Evolutionary conservation across 2,113 vertebrate species (phyloP).

Genomic region (Heterotis niloticus): DNA sequence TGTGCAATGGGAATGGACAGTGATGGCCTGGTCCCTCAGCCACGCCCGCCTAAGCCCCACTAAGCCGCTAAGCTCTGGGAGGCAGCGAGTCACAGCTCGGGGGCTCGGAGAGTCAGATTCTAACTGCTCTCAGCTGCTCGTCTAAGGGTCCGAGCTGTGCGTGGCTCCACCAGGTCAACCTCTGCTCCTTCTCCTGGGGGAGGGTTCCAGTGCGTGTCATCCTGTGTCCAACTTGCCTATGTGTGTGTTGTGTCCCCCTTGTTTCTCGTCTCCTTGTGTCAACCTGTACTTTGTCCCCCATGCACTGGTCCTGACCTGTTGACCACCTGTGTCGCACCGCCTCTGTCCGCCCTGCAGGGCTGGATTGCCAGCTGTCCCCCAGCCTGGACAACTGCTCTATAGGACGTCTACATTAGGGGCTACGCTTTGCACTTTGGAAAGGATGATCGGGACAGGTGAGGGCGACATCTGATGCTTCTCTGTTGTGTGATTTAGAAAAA

Average conservation of each 20-base stretch:
- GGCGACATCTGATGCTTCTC: not conserved
- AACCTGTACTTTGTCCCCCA: too few species aligned
- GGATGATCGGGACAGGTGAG: not conserved
- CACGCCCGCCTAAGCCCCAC: constrained; percentile 57
- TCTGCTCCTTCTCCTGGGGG: not conserved
- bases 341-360: not conserved
- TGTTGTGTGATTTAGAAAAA: not conserved
- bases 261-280: too few species aligned
- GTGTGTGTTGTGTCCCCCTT: too few species aligned
- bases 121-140: too few species aligned
- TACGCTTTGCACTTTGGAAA: constrained; percentile 10
- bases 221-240: too few species aligned
- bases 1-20: constrained; percentile 38
- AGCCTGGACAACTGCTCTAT: too few species aligned
- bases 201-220: not conserved
- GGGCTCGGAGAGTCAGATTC: too few species aligned
- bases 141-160: too few species aligned
- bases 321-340: too few species aligned
- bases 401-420: too few species aligned
- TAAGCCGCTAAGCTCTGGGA: constrained; percentile 71
- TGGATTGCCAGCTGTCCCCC: not conserved
- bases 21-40: constrained; percentile 39
- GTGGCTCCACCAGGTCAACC: too few species aligned
- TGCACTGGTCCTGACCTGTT: too few species aligned
- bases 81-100: not conserved